Evolutionary conservation across 1,140 invertebrate genomes (phyloP).

Genomic region (Anoplophora glabripennis): DNA sequence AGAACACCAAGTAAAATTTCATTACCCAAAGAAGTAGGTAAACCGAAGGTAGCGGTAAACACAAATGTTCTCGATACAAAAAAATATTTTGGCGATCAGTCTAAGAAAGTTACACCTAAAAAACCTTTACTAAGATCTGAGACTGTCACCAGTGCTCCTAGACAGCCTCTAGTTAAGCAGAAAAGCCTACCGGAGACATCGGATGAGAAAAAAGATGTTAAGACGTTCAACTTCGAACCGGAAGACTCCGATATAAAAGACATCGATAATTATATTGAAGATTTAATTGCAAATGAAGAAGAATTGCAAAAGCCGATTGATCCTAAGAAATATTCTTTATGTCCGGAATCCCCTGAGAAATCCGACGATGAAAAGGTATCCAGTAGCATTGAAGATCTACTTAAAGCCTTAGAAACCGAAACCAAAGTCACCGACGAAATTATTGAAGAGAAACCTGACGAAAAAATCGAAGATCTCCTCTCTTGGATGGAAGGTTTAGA

Average conservation of each 20-base stretch:
- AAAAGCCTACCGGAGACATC: constrained; percentile 32
- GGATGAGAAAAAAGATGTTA: constrained; percentile 25
- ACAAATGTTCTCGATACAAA: constrained; percentile 34
- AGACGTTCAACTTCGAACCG: constrained; percentile 46
- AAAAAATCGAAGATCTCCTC: constrained; percentile 46
- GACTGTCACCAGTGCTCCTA: constrained; percentile 19
- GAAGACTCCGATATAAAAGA: constrained; percentile 41
- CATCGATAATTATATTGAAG: constrained; percentile 46
- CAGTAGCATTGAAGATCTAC: constrained; percentile 46
- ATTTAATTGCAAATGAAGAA: constrained; percentile 43
- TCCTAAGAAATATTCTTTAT: constrained; percentile 25
- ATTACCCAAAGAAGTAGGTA: constrained; percentile 43
- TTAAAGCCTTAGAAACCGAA: constrained; percentile 44
- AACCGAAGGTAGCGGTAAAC: constrained; percentile 44
- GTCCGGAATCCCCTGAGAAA: constrained; percentile 11
- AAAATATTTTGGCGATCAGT: constrained; percentile 44
- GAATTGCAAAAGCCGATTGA: constrained; percentile 44
- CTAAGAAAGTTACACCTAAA: constrained; percentile 20
- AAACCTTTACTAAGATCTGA: constrained; percentile 27
- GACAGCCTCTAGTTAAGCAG: constrained; percentile 31
- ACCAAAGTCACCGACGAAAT: constrained; percentile 29
- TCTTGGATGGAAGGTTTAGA: constrained; percentile 47
- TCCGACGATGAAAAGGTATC: constrained; percentile 32
- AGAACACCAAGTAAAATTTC: constrained; percentile 47
- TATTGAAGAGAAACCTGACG: constrained; percentile 31